Conservation (phyloP, 2,888 invertebrate species). For the Phengaris arion region DNA sequence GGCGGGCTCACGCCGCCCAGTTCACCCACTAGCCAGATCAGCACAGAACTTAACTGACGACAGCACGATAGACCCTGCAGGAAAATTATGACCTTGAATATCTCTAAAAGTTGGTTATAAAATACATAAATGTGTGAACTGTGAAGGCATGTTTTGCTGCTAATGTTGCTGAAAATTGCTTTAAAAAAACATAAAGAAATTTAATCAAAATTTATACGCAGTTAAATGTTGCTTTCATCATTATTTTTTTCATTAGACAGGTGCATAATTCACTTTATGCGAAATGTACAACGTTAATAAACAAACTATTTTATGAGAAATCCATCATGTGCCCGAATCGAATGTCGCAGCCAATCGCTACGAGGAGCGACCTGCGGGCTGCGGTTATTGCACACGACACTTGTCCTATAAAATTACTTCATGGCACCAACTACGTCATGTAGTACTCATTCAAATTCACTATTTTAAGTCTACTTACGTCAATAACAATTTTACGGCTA, state of each 20-base stretch:
- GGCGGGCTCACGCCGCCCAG: conserved; percentile 36
- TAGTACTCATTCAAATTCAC: not conserved
- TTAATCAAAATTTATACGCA: not conserved
- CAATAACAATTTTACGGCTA: not conserved
- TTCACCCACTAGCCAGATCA: conserved; percentile 79
- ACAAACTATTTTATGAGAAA: not conserved
- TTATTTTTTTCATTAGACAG: not conserved
- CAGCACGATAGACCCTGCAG: conserved; percentile 79
- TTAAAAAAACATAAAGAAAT: no score
- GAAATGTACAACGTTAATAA: not conserved
- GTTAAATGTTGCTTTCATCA: not conserved
- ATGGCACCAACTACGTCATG: not conserved
- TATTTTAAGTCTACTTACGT: not conserved
- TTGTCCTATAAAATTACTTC: conserved; percentile 13
- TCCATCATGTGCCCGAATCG: not conserved
- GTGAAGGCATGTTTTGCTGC: no score
- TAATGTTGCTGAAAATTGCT: no score
- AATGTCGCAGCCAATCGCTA: conserved; percentile 14
- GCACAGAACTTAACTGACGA: conserved; percentile 79
- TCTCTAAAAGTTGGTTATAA: no score
- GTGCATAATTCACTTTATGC: not conserved
- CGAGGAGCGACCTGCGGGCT: conserved; percentile 10
- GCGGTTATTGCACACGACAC: conserved; percentile 18
- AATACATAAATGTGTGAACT: no score
- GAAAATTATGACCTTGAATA: not conserved